Evolutionary conservation across 1,140 invertebrate species (phyloP), one percentile per base, ranked within the genome.

Genomic region (Hetaerina americana): DNA sequence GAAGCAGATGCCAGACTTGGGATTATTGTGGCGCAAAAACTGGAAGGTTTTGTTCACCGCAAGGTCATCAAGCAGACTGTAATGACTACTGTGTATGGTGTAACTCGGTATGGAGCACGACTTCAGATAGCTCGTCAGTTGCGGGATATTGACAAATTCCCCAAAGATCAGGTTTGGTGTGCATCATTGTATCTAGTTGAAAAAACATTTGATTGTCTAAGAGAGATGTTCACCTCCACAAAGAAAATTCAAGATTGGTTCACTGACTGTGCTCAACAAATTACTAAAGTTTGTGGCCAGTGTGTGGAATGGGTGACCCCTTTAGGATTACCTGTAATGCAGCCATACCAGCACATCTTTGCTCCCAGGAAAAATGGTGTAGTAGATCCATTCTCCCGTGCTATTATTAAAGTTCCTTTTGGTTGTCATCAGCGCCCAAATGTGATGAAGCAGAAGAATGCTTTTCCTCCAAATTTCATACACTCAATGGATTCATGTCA

Each of bases 11-110:
- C 93, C 5, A 81, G 81, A 12, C 84, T 87, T 31, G 92, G 91
- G 0, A 75, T 89, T 0, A 80, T 88, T 75, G 86, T 93, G 71
- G 95, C 95, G 0, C 77, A 87, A 76, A 77, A 88, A 0, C 80
- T 98, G 8, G 87, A 96, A 28, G 92, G 92, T 18, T 93, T 90
- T 79, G 86, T 99, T 25, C 86, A 85, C n/a, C 84, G 96, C 74
- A 98, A 98, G 83, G 93, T 97, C 0, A 96, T 99, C 75, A 99
- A 99, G 80, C 97, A 99, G 82, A 98, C 98, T 0, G 93, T 99
- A 0, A 99, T 99, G 98, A 99, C 98, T 0, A 98, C 96, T 0
- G 98, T 99, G 1, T 99, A 99, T 78, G 98, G 98, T 5, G 98
- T 99, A 1, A 99, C 98, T 0, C 85, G 85, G 71, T 99, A 90